phyloP scores from a whole-genome alignment of 1,140 invertebrate genomes.

The Branchinecta lynchi region DNA sequence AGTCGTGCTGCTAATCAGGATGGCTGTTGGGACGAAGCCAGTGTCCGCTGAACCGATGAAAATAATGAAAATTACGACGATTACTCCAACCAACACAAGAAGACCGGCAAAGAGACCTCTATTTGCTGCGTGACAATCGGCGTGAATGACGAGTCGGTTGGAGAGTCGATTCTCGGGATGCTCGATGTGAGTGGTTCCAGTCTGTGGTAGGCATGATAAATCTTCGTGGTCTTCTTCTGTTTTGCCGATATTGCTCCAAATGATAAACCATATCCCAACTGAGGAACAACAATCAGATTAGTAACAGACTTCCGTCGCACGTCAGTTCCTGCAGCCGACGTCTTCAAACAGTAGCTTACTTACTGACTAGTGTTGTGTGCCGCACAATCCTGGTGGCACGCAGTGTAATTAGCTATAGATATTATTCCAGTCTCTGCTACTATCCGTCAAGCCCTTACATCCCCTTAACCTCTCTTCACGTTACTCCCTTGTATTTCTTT shows the following conservation, averaged over 20 bases:
- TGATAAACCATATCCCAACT: slow-evolving; percentile 53
- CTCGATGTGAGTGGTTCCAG: slow-evolving; percentile 24
- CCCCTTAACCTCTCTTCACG: no score
- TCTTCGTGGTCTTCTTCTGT: slow-evolving; percentile 30
- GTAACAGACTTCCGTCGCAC: no score
- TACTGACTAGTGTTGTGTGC: no score
- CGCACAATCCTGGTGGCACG: no score
- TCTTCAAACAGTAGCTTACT: background rate
- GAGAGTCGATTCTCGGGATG: slow-evolving; percentile 23
- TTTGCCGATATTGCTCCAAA: slow-evolving; percentile 51
- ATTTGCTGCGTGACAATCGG: slow-evolving; percentile 54
- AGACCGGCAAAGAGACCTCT: slow-evolving; percentile 50
- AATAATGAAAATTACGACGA: slow-evolving; percentile 49
- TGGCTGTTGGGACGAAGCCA: slow-evolving; percentile 26
- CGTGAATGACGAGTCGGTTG: slow-evolving; percentile 45
- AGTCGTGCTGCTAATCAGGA: slow-evolving; percentile 23
- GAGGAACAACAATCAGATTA: slow-evolving; percentile 22
- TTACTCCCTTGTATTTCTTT: no score
- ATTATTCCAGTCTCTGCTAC: no score
- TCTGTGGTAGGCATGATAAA: slow-evolving; percentile 21
- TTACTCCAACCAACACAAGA: slow-evolving; percentile 42
- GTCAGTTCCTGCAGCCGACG: no score
- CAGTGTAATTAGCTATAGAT: no score
- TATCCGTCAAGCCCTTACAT: no score
- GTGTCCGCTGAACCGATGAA: slow-evolving; percentile 44